A percentile compares a stretch with the other conserved stretches of the same genome.
Evolutionary conservation across 1,140 invertebrate species (phyloP).

Genomic region (Zaprionus tsacasi): DNA sequence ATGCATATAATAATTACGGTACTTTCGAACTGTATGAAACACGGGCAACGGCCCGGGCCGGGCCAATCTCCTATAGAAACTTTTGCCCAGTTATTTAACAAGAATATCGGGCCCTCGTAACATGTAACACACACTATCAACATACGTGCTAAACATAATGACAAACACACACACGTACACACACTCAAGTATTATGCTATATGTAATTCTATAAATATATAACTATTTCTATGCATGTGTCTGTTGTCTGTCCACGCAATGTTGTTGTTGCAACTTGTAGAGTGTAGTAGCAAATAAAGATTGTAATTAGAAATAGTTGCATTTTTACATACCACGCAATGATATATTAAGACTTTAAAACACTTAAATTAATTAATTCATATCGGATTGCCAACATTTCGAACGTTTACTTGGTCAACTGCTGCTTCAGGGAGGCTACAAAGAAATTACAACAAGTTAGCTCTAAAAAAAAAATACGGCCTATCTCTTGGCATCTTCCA

Average conservation of each 20-base stretch:
- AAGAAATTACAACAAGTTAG: conserved; percentile 3
- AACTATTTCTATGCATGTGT: conserved; percentile 62
- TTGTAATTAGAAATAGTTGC: conserved; percentile 41
- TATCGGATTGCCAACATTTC: conserved; percentile 12
- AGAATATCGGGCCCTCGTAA: conserved; percentile 50
- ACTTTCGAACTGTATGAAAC: conserved; percentile 43
- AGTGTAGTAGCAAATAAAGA: conserved; percentile 34
- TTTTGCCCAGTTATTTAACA: conserved; percentile 29
- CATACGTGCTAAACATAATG: conserved; percentile 8
- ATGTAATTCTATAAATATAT: conserved; percentile 42
- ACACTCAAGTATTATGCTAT: conserved; percentile 72
- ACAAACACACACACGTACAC: conserved; percentile 42
- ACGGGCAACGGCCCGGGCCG: neutral
- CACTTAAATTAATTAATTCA: conserved; percentile 57
- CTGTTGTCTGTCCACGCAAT: conserved; percentile 17
- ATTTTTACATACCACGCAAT: conserved; percentile 60
- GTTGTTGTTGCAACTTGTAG: too few relatives aligned
- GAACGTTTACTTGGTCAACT: conserved; percentile 67
- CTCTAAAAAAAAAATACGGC: neutral
- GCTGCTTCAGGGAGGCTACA: conserved; percentile 79
- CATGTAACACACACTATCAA: conserved; percentile 39
- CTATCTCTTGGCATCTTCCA: neutral
- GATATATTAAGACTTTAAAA: conserved; percentile 67
- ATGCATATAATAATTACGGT: conserved; percentile 59
- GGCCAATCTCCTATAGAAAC: neutral